Base-by-base conservation (phyloP, 2,113 vertebrate species). In the Perognathus longimembris region DNA sequence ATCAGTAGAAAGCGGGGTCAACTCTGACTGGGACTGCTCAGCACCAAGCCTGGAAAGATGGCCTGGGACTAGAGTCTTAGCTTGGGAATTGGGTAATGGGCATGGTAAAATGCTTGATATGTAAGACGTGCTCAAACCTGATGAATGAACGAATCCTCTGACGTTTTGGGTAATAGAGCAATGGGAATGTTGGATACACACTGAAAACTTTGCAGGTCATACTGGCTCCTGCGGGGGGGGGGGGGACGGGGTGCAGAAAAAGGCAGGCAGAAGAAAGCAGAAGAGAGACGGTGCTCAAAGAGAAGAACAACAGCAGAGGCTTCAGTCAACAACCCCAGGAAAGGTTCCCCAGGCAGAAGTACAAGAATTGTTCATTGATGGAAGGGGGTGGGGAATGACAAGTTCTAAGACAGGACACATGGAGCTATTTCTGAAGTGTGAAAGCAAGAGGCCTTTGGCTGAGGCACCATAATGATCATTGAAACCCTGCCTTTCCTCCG, bases 331-430 rank as follows among this genome's bases (percentile, higher is more conserved):
- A 7, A 38, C 12, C 17, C 1, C 14, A 59, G 28, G 30, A 40
- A 50, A 10, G 8, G 11, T 42, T 76, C 40, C 32, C 28, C 5
- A 57, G 64, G 24, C 6, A 1, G 61, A n/a, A 36, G 7, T 32
- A 30, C 1, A 7, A 11, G 38, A 15, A 8, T 24, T 32, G 28
- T 11, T 12, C 3, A 5, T 15, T 9, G 22, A 14, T 17, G 18
- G 20, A 36, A 77, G 6, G 28, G 4, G 9, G 17, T 6, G 1
- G 4, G 12, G 15, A 63, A 10, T 8, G 9, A 1, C 2, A 0
- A 1, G 3, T 1, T 10, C 26, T 38, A 59, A 26, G 9, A 40
- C 1, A 59, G 12, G 86, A 17, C 6, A 30, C 2, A 1, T 20
- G 1, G 1, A 42, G 30, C n/a, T 42, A 20, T 61, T 66, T 59